phyloP scores from a whole-genome alignment of 2,888 invertebrate genomes.

The Lasioglossum figueresi region DNA sequence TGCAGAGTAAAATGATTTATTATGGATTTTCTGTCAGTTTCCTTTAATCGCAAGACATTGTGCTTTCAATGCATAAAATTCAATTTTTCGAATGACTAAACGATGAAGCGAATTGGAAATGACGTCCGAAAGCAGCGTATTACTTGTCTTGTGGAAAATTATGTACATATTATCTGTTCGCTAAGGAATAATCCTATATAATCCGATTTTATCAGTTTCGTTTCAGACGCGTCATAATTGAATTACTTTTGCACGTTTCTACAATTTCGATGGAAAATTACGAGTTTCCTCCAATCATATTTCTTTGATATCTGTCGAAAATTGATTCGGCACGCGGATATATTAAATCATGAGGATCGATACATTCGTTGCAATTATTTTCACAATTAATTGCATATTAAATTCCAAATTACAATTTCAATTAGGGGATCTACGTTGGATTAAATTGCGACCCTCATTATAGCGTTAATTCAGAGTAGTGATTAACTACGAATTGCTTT shows the following conservation, averaged over 20 bases:
- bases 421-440: constrained; percentile 20
- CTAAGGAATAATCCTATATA: not conserved
- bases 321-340: not conserved
- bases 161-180: not conserved
- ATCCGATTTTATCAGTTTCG: not conserved
- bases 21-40: constrained; percentile 25
- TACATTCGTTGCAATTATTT: constrained; percentile 32
- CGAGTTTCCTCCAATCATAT: not conserved
- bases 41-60: constrained; percentile 11
- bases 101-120: constrained; percentile 18
- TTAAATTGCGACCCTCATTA: constrained; percentile 19
- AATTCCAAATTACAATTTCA: constrained; percentile 47
- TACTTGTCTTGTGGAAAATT: not conserved
- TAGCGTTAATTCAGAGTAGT: constrained; percentile 23
- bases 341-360: not conserved
- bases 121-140: not conserved
- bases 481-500: constrained; percentile 37
- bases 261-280: not conserved
- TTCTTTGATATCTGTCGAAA: not conserved
- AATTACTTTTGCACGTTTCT: not conserved
- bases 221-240: not conserved
- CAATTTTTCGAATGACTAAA: constrained; percentile 65
- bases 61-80: constrained; percentile 49
- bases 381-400: constrained; percentile 46
- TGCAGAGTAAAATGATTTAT: not conserved